Evolutionary conservation across 2,113 vertebrate genomes (phyloP), one percentile per base, ranked within the genome.

Genomic region (Nesoenas mayeri): DNA sequence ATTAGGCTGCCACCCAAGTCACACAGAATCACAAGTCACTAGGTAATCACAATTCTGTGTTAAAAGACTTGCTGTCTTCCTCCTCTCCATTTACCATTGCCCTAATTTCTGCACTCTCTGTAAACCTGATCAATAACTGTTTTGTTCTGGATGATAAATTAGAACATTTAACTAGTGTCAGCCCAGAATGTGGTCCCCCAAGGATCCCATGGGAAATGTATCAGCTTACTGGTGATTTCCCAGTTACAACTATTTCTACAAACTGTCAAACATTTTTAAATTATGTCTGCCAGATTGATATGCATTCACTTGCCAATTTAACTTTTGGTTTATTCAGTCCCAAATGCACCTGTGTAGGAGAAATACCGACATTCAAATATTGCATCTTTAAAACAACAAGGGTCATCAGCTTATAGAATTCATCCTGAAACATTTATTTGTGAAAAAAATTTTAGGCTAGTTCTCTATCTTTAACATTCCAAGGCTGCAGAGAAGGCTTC

Each of bases 181-280:
- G 70, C 18, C 26, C 65, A 86, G 88, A 93, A 74, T 53, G 42
- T 81, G 24, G 26, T 56, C 26, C 38, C 47, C 12, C 17, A 47
- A 50, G 20, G 32, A 86, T 83, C 51, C 28, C 73, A 48, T 5
- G 48, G 44, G 80, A 92, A 93, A 81, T 25, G 6, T n/a, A 72
- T 67, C 48, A 79, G 42, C 80, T 87, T 78, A 79, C 77, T 44
- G 51, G 84, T 48, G 61, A 84, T 21, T 87, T 91, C 53, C 64
- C 77, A 94, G 79, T 89, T 81, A 91, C 42, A 86, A 69, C 29
- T 93, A 95, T 93, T 95, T 93, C 91, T 91, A 44, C 26, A 81
- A 91, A 78, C 29, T 79, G 77, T 86, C 82, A 79, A 71, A 67
- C 36, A n/a, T 34, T 60, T 80, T 88, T 64, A 0, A 71, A 67